Evolutionary conservation across 2,113 vertebrate species (phyloP).

Genomic region (Hippocampus guttulatus): DNA sequence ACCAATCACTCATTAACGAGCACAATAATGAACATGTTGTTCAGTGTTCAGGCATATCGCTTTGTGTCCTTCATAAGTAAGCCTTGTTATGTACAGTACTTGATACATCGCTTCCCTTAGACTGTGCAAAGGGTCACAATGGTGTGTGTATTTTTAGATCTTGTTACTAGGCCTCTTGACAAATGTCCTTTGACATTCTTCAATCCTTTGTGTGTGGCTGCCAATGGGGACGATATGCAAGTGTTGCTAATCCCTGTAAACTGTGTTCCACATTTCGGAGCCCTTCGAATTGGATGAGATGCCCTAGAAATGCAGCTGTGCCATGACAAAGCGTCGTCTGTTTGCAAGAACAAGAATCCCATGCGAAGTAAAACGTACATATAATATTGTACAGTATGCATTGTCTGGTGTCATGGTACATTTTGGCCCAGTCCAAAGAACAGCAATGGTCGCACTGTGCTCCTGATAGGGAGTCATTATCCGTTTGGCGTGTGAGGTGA

Average conservation of each 20-base stretch:
- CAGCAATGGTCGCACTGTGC: neutral
- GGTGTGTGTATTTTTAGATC: too few relatives aligned
- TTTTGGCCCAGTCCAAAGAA: neutral
- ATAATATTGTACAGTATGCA: neutral
- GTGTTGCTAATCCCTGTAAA: neutral
- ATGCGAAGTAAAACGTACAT: neutral
- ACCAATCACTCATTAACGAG: too few relatives aligned
- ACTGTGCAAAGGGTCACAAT: too few relatives aligned
- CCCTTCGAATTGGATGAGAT: neutral
- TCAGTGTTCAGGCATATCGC: neutral
- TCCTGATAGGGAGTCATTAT: neutral
- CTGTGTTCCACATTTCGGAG: neutral
- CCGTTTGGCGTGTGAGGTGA: neutral
- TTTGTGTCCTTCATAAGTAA: too few relatives aligned
- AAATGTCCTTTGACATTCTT: too few relatives aligned
- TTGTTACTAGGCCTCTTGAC: too few relatives aligned
- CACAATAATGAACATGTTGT: neutral
- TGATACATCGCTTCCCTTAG: too few relatives aligned
- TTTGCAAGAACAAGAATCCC: neutral
- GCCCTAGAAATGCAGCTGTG: neutral
- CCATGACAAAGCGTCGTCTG: neutral
- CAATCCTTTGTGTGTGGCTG: too few relatives aligned
- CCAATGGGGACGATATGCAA: too few relatives aligned
- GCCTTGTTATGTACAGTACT: too few relatives aligned
- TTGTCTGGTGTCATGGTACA: constrained; percentile 3